phyloP scores from a whole-genome alignment of 2,113 vertebrate genomes.

The Xiphophorus hellerii region DNA sequence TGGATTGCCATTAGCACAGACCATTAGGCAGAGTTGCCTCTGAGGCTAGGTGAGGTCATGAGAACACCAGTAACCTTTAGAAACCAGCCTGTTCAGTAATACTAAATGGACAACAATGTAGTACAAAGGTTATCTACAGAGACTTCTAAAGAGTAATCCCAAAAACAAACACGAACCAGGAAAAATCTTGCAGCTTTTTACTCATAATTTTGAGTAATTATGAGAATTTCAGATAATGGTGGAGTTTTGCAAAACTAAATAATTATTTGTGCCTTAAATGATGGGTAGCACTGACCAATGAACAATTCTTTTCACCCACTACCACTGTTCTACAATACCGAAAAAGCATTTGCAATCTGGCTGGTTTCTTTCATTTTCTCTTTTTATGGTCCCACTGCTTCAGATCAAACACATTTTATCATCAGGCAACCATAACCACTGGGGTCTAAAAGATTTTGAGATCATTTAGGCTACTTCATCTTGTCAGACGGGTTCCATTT shows the following conservation, averaged over 20 bases:
- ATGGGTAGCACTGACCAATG: not conserved
- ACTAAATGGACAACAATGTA: slow-evolving; percentile 55
- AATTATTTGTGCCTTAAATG: slow-evolving; percentile 24
- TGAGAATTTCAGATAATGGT: slow-evolving; percentile 15
- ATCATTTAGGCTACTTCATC: no score
- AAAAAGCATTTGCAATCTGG: not conserved
- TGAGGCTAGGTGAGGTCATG: slow-evolving; percentile 77
- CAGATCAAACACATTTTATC: not conserved
- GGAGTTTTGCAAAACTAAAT: slow-evolving; percentile 23
- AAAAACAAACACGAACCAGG: slow-evolving; percentile 55
- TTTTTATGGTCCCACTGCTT: not conserved
- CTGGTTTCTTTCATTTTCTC: not conserved
- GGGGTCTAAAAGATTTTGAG: no score
- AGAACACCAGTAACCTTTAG: slow-evolving; percentile 67
- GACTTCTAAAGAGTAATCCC: slow-evolving; percentile 52
- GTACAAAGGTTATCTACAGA: slow-evolving; percentile 57
- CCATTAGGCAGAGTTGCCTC: slow-evolving; percentile 75
- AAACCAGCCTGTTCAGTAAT: slow-evolving; percentile 63
- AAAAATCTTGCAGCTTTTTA: slow-evolving; percentile 25
- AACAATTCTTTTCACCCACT: slow-evolving; percentile 6
- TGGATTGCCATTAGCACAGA: slow-evolving; percentile 73
- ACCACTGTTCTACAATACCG: not conserved
- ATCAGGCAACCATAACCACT: not conserved
- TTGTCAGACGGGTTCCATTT: no score
- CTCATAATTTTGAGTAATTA: slow-evolving; percentile 36